phyloP scores from a whole-genome alignment of 2,113 vertebrate species.

The Oostethus manadensis region DNA sequence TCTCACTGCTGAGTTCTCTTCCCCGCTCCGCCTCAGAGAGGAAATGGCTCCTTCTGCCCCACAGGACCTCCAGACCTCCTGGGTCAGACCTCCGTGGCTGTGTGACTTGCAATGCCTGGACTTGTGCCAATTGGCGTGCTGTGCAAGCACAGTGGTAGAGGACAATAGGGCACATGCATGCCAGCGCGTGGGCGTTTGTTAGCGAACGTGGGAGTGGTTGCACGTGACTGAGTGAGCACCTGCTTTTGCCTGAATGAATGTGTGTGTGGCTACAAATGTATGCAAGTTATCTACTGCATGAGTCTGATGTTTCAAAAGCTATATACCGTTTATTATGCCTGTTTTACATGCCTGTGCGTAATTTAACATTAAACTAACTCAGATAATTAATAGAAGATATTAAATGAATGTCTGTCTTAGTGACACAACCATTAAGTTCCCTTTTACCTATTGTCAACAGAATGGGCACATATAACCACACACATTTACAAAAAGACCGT shows the following conservation, averaged over 20 bases:
- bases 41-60: conserved; percentile 58
- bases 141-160: conserved; percentile 13
- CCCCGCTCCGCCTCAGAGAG: conserved; percentile 39
- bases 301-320: conserved; percentile 19
- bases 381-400: conserved; percentile 1
- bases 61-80: conserved; percentile 57
- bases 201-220: conserved; percentile 24
- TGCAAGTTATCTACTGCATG: conserved; percentile 30
- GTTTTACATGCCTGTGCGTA: not conserved
- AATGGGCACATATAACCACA: conserved; percentile 12
- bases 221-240: conserved; percentile 44
- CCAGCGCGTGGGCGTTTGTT: conserved; percentile 28
- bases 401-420: not conserved
- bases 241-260: conserved; percentile 29
- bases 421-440: not conserved
- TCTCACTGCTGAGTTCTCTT: conserved; percentile 39
- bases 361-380: conserved; percentile 8
- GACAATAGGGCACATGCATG: conserved; percentile 18
- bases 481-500: conserved; percentile 21
- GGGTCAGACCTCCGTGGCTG: conserved; percentile 53
- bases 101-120: conserved; percentile 46
- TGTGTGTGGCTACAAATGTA: conserved; percentile 22
- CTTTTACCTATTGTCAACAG: not conserved
- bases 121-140: conserved; percentile 17
- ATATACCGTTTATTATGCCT: not conserved